Evolutionary conservation across 2,888 invertebrate species (phyloP), one percentile per base, ranked within the genome.

Genomic region (Seira ritae): DNA sequence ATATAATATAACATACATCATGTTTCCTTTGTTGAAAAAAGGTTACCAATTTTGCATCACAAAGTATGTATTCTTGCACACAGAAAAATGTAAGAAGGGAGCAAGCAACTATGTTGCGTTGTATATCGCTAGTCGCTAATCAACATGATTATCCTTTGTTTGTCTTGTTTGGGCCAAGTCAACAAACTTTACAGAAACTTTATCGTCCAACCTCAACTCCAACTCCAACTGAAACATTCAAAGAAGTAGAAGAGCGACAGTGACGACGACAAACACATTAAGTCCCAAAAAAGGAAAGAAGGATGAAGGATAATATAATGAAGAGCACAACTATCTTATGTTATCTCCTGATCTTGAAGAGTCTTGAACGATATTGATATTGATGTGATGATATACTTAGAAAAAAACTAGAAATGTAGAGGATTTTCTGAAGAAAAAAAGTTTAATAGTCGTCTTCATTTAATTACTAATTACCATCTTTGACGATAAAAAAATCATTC

Each of bases 161-260:
- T 67, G 67, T 71, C 70, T 70, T n/a, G n/a, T n/a, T n/a, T 70
- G 37, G 55, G 71, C 37, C 50, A 81, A 75, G 81, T 81, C 81
- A 81, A 81, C 71, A 81, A 81, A 81, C 81, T 81, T 81, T 81
- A 71, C 81, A 75, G 66, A 76, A 81, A 55, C 68, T 31, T 73
- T 62, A 62, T 31, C 66, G 42, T 22, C 37, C 66, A 22, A 66
- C 37, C 6, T 31, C 71, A 71, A 8, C 72, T 22, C 17, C 31
- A 22, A 8, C 31, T 3, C 17, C 42, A 69, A 20, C 70, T 42
- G n/a, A n/a, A n/a, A 8, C 31, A 31, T 31, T 31, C 31, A 8
- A 31, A 31, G 12, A 50, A 42, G 42, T 12, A 42, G 12, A 12
- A 42, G 42, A 50, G 50, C 12, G 3, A 50, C 15, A 50, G 19